Evolutionary conservation across 2,797 vertebrate genomes (phyloP), one percentile per base, ranked within the genome.

Genomic region (Chrysocyon brachyurus): DNA sequence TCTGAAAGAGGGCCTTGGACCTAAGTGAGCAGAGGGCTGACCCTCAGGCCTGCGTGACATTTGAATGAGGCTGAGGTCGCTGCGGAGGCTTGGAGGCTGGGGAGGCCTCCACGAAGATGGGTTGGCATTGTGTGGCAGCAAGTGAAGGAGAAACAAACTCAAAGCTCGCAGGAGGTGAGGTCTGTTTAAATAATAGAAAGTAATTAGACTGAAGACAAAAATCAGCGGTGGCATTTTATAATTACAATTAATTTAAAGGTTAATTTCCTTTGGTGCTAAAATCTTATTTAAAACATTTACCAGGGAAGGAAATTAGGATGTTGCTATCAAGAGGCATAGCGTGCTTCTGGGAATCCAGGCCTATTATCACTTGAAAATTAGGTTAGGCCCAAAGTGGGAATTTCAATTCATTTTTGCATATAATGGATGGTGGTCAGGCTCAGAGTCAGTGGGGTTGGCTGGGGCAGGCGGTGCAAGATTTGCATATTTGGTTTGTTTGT

Each of bases 221-320:
- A 99, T 99, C 98, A 98, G 98, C 83, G 97, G 98, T 98, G 98
- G 98, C 98, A 98, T 98, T 98, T 98, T 98, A 97, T 99, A 99
- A 99, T 99, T 99, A 98, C 98, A 98, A 99, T 99, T 99, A 99
- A 99, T 99, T 99, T 99, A 99, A 99, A 99, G 98, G 99, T 99
- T 99, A 99, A 99, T 99, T 98, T 99, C 98, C 98, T 99, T 98
- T 98, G 98, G 98, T 98, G 98, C 98, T 98, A 98, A 99, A 99
- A 98, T 98, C 97, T 99, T 99, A 98, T 98, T 99, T 99, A 99
- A 99, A 99, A 98, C 98, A 97, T 99, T 99, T 98, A 98, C 98
- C 98, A 99, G 97, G 98, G 98, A 98, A 98, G 98, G 98, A 99
- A 99, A 99, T 98, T 98, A 99, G 98, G 98, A 99, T 98, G 98